Evolutionary conservation across 2,797 vertebrate genomes (phyloP), one percentile per base, ranked within the genome.

Genomic region (Gymnothorax reevesii): DNA sequence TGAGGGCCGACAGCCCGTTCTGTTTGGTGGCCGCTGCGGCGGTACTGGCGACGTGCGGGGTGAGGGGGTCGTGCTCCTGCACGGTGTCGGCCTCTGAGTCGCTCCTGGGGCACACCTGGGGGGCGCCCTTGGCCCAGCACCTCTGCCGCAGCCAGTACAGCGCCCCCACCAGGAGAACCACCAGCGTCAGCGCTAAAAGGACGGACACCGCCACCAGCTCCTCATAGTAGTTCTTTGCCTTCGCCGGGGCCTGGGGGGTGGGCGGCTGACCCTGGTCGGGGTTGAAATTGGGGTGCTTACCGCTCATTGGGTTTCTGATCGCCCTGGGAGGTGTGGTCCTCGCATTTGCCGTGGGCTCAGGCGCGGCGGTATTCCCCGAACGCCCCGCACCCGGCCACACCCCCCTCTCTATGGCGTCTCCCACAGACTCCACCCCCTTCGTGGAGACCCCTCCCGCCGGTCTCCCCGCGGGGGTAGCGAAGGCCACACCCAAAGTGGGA

Each of bases 171-270:
- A 95, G 66, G 0, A 95, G 89, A 33, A 91, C 66, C 83, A 93
- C 92, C 60, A 96, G 83, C 13, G 89, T 93, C 69, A 96, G 88
- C 82, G 96, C 87, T 17, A 94, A 42, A 42, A 42, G 33, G 33
- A 42, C 85, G 0, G 95, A 95, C 66, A 96, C 95, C 0, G 92
- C 90, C 64, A 96, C 93, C 83, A 96, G 92, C 89, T 96, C 96
- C 89, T 91, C 92, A 0, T 95, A 87, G 86, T 94, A 96, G 75
- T 89, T 91, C 2, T 84, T 88, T 1, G 73, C 77, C 4, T 8
- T 87, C 0, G 86, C 55, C 0, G 73, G 87, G 25, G 69, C 85
- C 77, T 87, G 33, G 33, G 33, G 33, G 33, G 33, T 42, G 33
- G 33, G 33, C 33, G 2, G 88, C 0, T 83, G 73, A 8, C 90